Evolutionary conservation across 2,797 vertebrate species (phyloP), one percentile per base, ranked within the genome.

Genomic region (Muscicapa comitata): DNA sequence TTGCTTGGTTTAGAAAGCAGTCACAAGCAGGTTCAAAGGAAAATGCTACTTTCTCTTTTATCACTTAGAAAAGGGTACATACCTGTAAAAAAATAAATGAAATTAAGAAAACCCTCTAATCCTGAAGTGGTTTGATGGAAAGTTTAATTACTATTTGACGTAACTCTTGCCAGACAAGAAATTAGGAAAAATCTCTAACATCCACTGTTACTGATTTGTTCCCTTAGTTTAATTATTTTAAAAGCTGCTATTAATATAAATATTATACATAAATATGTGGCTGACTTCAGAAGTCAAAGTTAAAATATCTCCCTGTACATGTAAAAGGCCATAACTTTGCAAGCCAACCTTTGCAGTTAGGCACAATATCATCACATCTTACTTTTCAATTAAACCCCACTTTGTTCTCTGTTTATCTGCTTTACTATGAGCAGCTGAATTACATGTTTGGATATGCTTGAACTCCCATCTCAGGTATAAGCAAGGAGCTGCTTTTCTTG

Each of bases 231-330:
- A 91, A 53, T 89, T 80, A 72, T 86, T 74, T 10, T 13, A 50
- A 79, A 91, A 48, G 20, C 53, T 90, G 19, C 51, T 87, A 25
- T 48, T 80, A 75, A 79, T 95, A 97, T 96, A 96, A 97, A 97
- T 97, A 97, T 85, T 83, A 76, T 63, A 78, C 93, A 97, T 96
- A 97, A 96, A 96, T 95, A 96, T 18, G 17, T 47, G 11, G 6
- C 12, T 74, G 45, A 50, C 59, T 80, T 85, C 59, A 59, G 63
- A 53, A 84, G 23, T 77, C 21, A 21, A 82, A 31, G 31, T 72
- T 86, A 76, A 88, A 80, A 58, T 88, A 51, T 79, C 23, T 43
- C 68, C n/a, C 40, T 82, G 18, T 81, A 37, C 10, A 31, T 5
- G 18, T 54, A 50, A 71, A 55, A 65, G 9, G 26, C 90, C 50